Evolutionary conservation across 2,888 invertebrate genomes (phyloP).

Genomic region (Pandemis cinnamomeana): DNA sequence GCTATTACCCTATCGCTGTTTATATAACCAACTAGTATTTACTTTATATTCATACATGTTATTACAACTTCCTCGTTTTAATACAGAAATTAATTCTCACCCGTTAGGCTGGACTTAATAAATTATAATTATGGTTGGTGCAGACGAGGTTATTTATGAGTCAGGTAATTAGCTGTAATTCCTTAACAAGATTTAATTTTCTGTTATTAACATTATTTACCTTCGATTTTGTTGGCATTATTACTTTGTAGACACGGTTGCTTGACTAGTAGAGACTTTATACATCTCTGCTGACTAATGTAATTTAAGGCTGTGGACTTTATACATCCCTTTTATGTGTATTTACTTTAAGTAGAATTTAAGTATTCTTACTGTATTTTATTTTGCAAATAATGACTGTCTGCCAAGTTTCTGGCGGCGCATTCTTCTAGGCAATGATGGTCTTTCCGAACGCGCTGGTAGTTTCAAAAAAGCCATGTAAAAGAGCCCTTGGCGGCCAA

Average conservation of each 20-base stretch:
- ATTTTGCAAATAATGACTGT: too few relatives aligned
- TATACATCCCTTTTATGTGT: too few relatives aligned
- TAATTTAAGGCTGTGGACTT: too few relatives aligned
- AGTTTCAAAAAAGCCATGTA: too few relatives aligned
- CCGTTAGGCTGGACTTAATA: slow-evolving; percentile 49
- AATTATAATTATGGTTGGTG: slow-evolving; percentile 62
- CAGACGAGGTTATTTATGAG: slow-evolving; percentile 55
- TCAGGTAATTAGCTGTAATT: slow-evolving; percentile 30
- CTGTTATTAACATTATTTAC: neutral
- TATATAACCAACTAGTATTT: slow-evolving; percentile 12
- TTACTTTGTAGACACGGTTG: neutral
- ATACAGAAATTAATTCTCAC: slow-evolving; percentile 46
- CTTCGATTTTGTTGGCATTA: neutral
- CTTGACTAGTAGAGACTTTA: too few relatives aligned
- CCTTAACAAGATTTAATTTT: slow-evolving; percentile 10
- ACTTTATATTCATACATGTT: slow-evolving; percentile 26
- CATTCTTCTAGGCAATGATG: too few relatives aligned
- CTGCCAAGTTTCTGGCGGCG: too few relatives aligned
- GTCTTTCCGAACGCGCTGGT: too few relatives aligned
- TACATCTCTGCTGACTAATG: too few relatives aligned
- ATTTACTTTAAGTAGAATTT: too few relatives aligned
- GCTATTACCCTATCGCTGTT: slow-evolving; percentile 6
- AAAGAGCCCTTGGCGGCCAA: too few relatives aligned
- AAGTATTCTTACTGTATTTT: too few relatives aligned
- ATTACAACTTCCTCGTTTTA: slow-evolving; percentile 38